Percentiles rank a stretch among this genome's conserved stretches.
These are phyloP conservation scores for Apogon talboti DNA, from an alignment of 2,797 vertebrate genomes.

Conservation along the genomic window DNA sequence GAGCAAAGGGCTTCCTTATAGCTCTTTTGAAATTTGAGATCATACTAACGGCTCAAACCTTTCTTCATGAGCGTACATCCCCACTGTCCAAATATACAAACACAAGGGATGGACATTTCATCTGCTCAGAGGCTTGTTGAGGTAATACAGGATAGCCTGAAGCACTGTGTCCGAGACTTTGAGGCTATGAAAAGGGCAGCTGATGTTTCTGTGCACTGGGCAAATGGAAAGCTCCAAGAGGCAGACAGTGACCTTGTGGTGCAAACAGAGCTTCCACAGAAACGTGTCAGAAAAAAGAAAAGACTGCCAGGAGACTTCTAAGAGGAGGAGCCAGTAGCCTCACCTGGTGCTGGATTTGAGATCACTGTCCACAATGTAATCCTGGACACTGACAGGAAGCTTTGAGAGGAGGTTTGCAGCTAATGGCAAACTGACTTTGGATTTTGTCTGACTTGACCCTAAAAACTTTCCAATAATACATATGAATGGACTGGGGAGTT, in stretches of 20 bases:
- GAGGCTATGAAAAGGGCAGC: neutral
- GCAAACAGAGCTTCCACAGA: neutral
- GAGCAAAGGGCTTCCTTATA: neutral
- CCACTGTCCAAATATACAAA: neutral
- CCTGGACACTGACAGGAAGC: neutral
- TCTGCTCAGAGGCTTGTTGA: neutral
- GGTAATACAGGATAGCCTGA: neutral
- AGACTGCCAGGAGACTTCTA: neutral
- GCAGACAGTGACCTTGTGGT: neutral
- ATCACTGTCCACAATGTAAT: neutral
- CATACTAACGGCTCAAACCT: neutral
- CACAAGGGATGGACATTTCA: neutral
- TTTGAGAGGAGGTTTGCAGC: neutral
- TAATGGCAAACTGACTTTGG: neutral
- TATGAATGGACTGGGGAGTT: neutral
- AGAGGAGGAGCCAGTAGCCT: neutral
- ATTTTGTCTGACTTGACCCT: neutral
- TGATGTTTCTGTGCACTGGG: neutral
- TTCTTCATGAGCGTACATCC: neutral
- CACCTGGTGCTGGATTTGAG: neutral
- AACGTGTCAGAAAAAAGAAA: neutral
- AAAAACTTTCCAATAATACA: neutral
- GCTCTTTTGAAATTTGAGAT: neutral
- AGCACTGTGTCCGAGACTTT: neutral
- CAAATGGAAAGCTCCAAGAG: slow-evolving; percentile 2